Evolutionary conservation across 2,888 invertebrate genomes (phyloP).

Genomic region (Hydrotaea diabolus): DNA sequence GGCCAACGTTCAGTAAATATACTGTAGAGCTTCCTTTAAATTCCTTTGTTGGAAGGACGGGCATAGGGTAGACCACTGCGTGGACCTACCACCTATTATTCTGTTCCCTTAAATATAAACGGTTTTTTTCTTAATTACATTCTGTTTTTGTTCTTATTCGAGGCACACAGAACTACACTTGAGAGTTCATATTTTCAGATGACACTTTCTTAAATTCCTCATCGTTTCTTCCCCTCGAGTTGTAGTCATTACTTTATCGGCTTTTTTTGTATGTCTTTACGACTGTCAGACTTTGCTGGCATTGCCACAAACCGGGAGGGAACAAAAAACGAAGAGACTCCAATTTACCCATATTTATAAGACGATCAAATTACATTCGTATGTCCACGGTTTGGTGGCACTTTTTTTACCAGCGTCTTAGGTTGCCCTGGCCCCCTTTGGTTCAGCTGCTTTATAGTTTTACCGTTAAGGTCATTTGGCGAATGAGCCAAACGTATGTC

Average conservation of each 20-base stretch:
- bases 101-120: no score
- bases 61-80: no score
- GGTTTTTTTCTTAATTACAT: no score
- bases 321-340: not conserved
- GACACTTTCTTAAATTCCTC: constrained; percentile 29
- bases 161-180: no score
- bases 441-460: constrained; percentile 39
- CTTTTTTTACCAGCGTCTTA: not conserved
- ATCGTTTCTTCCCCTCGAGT: not conserved
- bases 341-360: constrained; percentile 29
- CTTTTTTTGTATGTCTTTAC: not conserved
- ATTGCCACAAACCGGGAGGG: not conserved
- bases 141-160: no score
- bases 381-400: constrained; percentile 18
- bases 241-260: not conserved
- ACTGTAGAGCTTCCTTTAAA: no score
- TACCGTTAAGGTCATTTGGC: constrained; percentile 63
- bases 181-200: constrained; percentile 17
- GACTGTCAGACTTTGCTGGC: constrained; percentile 24
- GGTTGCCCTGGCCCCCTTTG: not conserved
- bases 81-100: no score
- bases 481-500: not conserved
- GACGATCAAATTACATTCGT: constrained; percentile 44
- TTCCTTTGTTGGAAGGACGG: no score
- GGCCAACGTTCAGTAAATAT: no score